Evolutionary conservation across 23 tunicate genomes (phyloP).

Genomic region (Halocynthia roretzi): DNA sequence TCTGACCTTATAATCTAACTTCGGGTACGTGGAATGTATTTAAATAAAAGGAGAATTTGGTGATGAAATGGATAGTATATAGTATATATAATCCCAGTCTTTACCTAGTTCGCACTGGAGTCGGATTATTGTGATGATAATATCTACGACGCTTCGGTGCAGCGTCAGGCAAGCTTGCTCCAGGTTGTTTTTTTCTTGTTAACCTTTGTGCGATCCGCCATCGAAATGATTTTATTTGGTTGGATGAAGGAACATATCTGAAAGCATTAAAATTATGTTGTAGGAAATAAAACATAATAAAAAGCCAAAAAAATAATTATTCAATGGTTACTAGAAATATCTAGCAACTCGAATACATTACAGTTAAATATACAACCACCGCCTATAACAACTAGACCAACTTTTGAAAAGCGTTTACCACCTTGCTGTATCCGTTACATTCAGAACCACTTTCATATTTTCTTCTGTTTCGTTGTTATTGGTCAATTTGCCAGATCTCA

Average conservation of each 20-base stretch:
- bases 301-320: no score
- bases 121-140: no score
- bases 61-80: no score
- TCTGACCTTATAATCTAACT: no score
- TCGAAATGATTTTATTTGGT: slow-evolving; percentile 5
- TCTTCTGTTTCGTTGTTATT: slow-evolving; percentile 2
- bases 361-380: background rate
- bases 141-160: no score
- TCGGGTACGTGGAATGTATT: no score
- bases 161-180: no score
- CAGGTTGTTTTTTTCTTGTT: background rate
- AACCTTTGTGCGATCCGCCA: slow-evolving; percentile 5
- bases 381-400: background rate
- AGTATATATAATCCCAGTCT: no score
- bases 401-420: background rate
- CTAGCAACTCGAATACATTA: no score
- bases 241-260: background rate
- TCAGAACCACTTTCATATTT: background rate
- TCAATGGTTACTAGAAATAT: no score
- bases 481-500: background rate
- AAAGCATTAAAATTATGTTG: background rate
- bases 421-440: slow-evolving; percentile 25
- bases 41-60: no score
- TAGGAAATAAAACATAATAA: background rate
- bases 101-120: no score